These are phyloP conservation scores for Nomada goodeniana DNA, from an alignment of 2,888 invertebrate species.

Conservation along the genomic window DNA sequence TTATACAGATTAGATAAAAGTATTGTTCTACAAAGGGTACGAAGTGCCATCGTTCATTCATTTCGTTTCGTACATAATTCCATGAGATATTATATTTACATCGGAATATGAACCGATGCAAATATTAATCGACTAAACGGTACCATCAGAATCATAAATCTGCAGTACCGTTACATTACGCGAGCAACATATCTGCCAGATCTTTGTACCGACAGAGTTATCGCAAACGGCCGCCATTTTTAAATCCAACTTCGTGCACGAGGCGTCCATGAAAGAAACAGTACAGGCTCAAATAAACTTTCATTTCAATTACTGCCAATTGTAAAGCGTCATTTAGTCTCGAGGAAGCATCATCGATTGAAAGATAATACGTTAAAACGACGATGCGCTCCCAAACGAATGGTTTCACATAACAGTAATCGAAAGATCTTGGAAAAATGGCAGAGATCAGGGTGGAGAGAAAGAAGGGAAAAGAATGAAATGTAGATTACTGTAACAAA, in stretches of 20 bases:
- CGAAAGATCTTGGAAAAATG: background rate
- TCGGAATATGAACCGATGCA: background rate
- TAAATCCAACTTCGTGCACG: slow-evolving; percentile 44
- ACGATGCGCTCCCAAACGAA: background rate
- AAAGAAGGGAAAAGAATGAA: background rate
- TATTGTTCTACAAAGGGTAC: background rate
- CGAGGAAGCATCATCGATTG: background rate
- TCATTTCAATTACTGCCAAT: background rate
- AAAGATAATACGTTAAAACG: background rate
- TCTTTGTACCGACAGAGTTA: slow-evolving; percentile 50
- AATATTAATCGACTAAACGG: slow-evolving; percentile 38
- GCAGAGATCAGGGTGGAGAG: background rate
- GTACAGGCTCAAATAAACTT: slow-evolving; percentile 16
- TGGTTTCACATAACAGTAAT: background rate
- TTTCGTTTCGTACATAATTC: slow-evolving; percentile 7
- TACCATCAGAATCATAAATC: slow-evolving; percentile 47
- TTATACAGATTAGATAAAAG: slow-evolving; percentile 29
- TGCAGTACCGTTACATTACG: slow-evolving; percentile 47
- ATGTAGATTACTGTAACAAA: background rate
- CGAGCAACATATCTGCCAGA: slow-evolving; percentile 32
- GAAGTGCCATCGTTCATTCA: background rate
- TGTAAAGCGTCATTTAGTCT: background rate
- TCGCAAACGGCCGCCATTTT: slow-evolving; percentile 49
- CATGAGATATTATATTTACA: slow-evolving; percentile 12
- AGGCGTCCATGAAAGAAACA: slow-evolving; percentile 28